These are phyloP conservation scores for Coranthus polyacanthus DNA, from an alignment of 2,797 vertebrate species.

Conservation along the genomic window DNA sequence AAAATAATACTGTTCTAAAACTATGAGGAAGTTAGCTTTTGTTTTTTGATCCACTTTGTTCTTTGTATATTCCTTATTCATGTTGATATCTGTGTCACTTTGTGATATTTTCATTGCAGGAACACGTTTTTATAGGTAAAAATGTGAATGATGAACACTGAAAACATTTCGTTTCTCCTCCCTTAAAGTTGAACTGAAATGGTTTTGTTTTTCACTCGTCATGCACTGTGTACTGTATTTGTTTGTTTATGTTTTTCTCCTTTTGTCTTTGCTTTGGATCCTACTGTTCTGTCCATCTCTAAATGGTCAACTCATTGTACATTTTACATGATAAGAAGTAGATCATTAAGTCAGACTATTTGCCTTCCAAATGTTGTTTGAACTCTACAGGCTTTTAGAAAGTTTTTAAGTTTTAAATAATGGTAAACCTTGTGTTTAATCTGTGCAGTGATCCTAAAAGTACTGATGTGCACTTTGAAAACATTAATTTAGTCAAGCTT, in stretches of 20 bases:
- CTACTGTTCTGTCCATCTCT: background rate
- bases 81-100: conserved; percentile 15
- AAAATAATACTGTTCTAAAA: conserved; percentile 1
- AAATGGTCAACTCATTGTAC: background rate
- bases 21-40: background rate
- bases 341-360: background rate
- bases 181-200: background rate
- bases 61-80: conserved; percentile 7
- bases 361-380: conserved; percentile 1
- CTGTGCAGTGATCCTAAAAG: background rate
- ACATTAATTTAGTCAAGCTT: background rate
- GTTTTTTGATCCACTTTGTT: conserved; percentile 9
- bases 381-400: background rate
- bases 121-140: conserved; percentile 1
- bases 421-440: conserved; percentile 4
- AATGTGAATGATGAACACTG: conserved; percentile 8
- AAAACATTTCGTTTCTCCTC: background rate
- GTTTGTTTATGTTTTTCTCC: background rate
- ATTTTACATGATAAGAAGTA: background rate
- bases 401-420: background rate
- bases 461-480: background rate
- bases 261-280: conserved; percentile 8
- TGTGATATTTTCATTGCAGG: conserved; percentile 7
- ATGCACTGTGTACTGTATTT: background rate
- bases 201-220: conserved; percentile 11